Evolutionary conservation across 2,113 vertebrate species (phyloP).

Genomic region (Mormoops blainvillei): DNA sequence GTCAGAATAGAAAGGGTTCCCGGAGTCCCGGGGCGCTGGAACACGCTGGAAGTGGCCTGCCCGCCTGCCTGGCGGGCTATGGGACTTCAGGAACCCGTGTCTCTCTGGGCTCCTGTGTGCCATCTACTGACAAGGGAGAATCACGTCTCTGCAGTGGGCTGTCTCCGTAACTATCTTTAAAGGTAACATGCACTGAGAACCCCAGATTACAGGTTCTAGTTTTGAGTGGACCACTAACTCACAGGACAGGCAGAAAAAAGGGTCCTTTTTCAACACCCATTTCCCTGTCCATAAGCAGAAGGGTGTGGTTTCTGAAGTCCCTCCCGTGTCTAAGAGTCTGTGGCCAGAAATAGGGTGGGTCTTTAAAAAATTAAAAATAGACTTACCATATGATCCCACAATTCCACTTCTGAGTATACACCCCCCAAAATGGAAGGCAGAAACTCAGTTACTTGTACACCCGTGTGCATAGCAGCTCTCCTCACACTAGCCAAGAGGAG

Average conservation of each 20-base stretch:
- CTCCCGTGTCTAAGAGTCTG: neutral
- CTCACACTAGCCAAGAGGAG: too few species aligned
- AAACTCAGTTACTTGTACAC: rapidly evolving
- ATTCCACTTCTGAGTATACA: neutral
- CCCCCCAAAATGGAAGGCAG: neutral
- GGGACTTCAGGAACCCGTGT: neutral
- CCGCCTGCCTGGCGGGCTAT: rapidly evolving
- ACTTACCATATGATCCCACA: neutral
- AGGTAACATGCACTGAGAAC: neutral
- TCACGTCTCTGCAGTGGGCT: neutral
- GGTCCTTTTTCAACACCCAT: too few species aligned
- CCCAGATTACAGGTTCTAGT: neutral
- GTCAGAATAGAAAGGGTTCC: neutral
- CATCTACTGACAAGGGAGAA: neutral
- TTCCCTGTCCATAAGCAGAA: neutral
- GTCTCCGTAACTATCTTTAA: neutral
- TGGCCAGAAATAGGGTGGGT: neutral
- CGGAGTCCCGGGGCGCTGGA: neutral
- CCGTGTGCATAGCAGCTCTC: neutral
- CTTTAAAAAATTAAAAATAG: neutral
- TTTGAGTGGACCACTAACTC: neutral
- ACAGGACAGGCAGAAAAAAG: neutral
- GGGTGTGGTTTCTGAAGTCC: neutral
- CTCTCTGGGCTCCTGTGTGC: neutral
- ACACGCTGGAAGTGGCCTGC: neutral